Evolutionary conservation across 2,888 invertebrate species (phyloP), one percentile per base, ranked within the genome.

Genomic region (Luperina testacea): DNA sequence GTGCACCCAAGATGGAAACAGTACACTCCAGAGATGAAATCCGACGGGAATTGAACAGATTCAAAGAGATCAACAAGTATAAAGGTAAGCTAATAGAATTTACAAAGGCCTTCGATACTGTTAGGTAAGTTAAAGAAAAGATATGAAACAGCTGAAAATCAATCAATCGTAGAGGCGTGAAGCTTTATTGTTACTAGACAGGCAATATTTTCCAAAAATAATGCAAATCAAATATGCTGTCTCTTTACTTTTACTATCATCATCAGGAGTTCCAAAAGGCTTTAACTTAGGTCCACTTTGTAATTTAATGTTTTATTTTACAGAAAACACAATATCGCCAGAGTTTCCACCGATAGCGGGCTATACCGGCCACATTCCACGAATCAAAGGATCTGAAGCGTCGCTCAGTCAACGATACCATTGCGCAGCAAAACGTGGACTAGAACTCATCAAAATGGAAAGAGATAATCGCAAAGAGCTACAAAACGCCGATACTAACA

Each of bases 331-430:
- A 84, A 97, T 97, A 92, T 97, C 98, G 13, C 97, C 98, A 0
- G 98, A 98, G 91, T 97, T 97, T 88, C 98, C 98, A 38, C 98
- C 98, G 27, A 98, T 98, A 88, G 97, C 98, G 0, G 98, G 98
- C 15, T 98, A 98, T 93, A 98, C 98, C 0, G 98, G 98, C 7
- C 98, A 98, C 91, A 98, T 98, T 81, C 98, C 98, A 7, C 96
- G 97, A 69, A 97, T 98, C 74, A 97, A 97, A 90, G 97, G 97
- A 24, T 97, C 97, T 1, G 98, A 98, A 92, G 97, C 97, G 1
- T 98, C 98, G 0, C 95, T 98, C n/a, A 98, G 98, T 80, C 97
- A 97, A 90, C 94, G 98, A 82, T 98, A 98, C 92, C 97, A 97
- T 84, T 97, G 97, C 89, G 98, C 98, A 0, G 98, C 98, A 6